Evolutionary conservation across 2,113 vertebrate genomes (phyloP), one percentile per base, ranked within the genome.

Genomic region (Puffinus mauretanicus): DNA sequence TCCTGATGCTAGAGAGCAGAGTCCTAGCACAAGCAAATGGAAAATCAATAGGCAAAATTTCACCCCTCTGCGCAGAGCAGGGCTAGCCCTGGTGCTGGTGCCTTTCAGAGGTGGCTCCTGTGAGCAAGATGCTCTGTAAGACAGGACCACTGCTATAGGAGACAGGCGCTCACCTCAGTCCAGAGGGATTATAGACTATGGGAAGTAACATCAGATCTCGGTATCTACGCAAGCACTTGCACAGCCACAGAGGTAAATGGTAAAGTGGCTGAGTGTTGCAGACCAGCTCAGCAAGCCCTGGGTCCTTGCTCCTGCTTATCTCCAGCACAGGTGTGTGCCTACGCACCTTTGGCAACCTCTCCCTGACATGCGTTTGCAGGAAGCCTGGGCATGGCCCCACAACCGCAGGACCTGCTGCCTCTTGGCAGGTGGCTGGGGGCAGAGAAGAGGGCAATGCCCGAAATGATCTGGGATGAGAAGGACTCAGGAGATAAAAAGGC

Each of bases 41-140:
- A 78, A 96, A 84, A 89, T 46, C 51, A 38, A 7, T 29, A 38
- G 55, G 72, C 21, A 89, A 70, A 81, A 86, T 44, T 55, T 38
- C 1, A 2, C 44, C 25, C 20, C 19, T 40, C 60, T 54, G 36
- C 2, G 1, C 24, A 75, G 30, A 38, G 52, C 0, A 1, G 29
- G 47, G 10, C 25, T 42, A 87, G 42, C 46, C 29, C 26, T 60
- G 32, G 19, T 52, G 46, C 46, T 25, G 3, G 49, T 51, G 19
- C 26, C 13, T 52, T 77, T 67, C n/a, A 60, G 72, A 72, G 52
- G 32, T 51, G 19, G 29, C 25, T 93, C 2, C 58, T 42, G 32
- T 22, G 29, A 72, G 26, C 13, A 47, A 60, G 62, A 25, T 14
- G n/a, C 36, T 81, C 32, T 88, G 0, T 36, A 58, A 79, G 38